phyloP scores from a whole-genome alignment of 23 tunicate species.

The Ascidia mentula region DNA sequence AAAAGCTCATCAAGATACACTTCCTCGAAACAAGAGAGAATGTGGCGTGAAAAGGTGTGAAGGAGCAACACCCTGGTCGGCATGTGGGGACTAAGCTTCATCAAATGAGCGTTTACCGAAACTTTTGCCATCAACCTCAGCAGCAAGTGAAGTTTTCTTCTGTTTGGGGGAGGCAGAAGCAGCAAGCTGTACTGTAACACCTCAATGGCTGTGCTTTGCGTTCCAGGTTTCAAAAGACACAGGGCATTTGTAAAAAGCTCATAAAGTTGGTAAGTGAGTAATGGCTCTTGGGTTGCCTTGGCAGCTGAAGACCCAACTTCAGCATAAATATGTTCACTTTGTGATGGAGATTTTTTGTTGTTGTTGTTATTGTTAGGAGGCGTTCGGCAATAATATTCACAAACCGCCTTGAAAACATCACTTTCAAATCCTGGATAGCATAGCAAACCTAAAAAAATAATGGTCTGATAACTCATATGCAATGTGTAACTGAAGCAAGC shows the following conservation, averaged over 20 bases:
- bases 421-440: constrained; percentile 65
- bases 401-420: constrained; percentile 63
- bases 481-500: background rate
- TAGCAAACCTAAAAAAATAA: constrained; percentile 25
- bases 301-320: background rate
- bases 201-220: constrained; percentile 42
- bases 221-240: constrained; percentile 42
- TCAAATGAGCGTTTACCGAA: constrained; percentile 35
- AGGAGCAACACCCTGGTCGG: constrained; percentile 51
- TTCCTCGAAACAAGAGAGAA: constrained; percentile 57
- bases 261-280: constrained; percentile 47
- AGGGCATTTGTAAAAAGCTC: constrained; percentile 60
- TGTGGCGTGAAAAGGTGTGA: constrained; percentile 52
- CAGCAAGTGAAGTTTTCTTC: constrained; percentile 60
- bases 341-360: background rate
- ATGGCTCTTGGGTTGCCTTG: constrained; percentile 27
- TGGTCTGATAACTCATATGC: background rate
- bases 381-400: constrained; percentile 43
- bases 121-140: constrained; percentile 60
- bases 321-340: constrained; percentile 4
- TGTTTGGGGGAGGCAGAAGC: constrained; percentile 57
- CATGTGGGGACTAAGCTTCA: constrained; percentile 18
- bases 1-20: constrained; percentile 69
- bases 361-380: constrained; percentile 14
- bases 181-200: constrained; percentile 34